Evolutionary conservation across 2,888 invertebrate species (phyloP).

Genomic region (Apocheima hispidaria): DNA sequence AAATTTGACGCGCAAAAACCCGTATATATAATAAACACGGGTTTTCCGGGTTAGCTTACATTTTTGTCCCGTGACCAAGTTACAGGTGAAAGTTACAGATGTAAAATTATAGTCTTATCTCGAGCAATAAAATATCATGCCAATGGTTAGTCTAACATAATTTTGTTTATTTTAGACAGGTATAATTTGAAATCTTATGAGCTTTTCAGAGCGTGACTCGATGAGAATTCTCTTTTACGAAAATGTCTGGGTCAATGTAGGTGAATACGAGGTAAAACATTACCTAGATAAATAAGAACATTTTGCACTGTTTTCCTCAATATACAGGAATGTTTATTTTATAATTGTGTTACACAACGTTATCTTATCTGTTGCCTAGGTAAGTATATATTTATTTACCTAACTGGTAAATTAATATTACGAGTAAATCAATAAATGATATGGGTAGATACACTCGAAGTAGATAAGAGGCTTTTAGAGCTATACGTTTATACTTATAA

Average conservation of each 20-base stretch:
- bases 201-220: conserved; percentile 20
- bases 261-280: too few species aligned
- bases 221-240: conserved; percentile 7
- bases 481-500: too few species aligned
- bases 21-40: too few species aligned
- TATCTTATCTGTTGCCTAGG: conserved; percentile 4
- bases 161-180: conserved; percentile 21
- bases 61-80: too few species aligned
- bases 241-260: background rate
- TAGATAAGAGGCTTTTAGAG: too few species aligned
- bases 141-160: conserved; percentile 10
- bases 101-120: conserved; percentile 3
- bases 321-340: background rate
- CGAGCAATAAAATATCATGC: background rate
- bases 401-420: conserved; percentile 1
- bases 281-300: background rate
- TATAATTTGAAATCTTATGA: conserved; percentile 11
- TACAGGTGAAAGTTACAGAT: conserved; percentile 13
- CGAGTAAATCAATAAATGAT: conserved; percentile 8
- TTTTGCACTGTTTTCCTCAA: conserved; percentile 1
- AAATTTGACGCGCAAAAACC: too few species aligned
- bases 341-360: background rate
- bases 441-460: background rate
- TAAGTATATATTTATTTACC: background rate
- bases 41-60: too few species aligned